These are phyloP conservation scores for Acanthornis magna DNA, from an alignment of 2,797 vertebrate genomes.

Conservation along the genomic window DNA sequence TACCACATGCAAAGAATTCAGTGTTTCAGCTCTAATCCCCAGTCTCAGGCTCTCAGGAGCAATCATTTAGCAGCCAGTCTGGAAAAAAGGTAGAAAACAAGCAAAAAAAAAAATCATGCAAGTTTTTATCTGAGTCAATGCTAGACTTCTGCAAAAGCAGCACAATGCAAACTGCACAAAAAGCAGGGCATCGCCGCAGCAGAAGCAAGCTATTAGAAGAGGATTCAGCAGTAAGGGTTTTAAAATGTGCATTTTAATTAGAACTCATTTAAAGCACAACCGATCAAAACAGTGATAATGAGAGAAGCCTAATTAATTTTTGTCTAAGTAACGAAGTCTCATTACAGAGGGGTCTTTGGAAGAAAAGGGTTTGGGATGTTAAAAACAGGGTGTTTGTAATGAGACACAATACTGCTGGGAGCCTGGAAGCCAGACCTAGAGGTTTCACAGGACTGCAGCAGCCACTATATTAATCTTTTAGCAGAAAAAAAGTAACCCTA, in stretches of 20 bases:
- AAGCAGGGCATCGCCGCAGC: neutral
- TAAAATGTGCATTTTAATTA: slow-evolving; percentile 74
- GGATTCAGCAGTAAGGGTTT: slow-evolving; percentile 34
- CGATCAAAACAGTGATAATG: slow-evolving; percentile 67
- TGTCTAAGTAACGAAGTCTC: slow-evolving; percentile 60
- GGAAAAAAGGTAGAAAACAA: neutral
- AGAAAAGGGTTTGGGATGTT: slow-evolving; percentile 37
- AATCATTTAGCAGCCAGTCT: neutral
- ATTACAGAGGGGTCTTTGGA: slow-evolving; percentile 45
- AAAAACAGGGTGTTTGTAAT: slow-evolving; percentile 53
- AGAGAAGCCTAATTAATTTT: slow-evolving; percentile 71
- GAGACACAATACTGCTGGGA: slow-evolving; percentile 36
- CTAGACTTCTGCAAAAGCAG: neutral
- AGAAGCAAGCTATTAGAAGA: neutral
- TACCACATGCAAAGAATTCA: neutral
- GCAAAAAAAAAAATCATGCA: neutral
- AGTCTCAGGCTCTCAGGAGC: neutral
- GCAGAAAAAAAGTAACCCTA: slow-evolving; percentile 56
- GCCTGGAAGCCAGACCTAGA: slow-evolving; percentile 58
- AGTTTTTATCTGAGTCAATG: neutral
- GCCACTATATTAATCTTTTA: slow-evolving; percentile 65
- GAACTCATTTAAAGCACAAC: slow-evolving; percentile 64
- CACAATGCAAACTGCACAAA: slow-evolving; percentile 23
- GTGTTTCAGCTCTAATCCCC: neutral
- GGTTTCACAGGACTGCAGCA: slow-evolving; percentile 49